These are phyloP conservation scores for Dipodomys spectabilis DNA, from an alignment of 2,113 vertebrate genomes.

Conservation along the genomic window DNA sequence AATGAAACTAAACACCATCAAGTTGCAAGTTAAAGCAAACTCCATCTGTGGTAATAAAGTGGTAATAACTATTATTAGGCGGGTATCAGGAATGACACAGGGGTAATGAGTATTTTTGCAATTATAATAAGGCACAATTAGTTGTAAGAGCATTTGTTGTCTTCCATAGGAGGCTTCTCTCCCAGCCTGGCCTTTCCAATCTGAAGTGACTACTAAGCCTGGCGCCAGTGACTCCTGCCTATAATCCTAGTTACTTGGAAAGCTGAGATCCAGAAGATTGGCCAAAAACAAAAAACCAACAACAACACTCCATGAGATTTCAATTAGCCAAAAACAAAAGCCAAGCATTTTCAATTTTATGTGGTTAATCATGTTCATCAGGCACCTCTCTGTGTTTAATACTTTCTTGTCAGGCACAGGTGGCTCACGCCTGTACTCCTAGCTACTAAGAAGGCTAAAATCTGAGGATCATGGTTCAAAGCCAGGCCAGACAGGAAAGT, in stretches of 20 bases:
- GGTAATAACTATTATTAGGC: slow-evolving; percentile 82
- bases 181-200: slow-evolving; percentile 15
- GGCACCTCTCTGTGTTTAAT: slow-evolving; percentile 15
- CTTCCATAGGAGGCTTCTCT: slow-evolving; percentile 19
- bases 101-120: slow-evolving; percentile 75
- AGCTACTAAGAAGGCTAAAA: too few species aligned
- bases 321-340: too few species aligned
- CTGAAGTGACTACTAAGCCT: slow-evolving; percentile 34
- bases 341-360: background rate
- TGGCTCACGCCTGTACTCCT: too few species aligned
- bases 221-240: too few species aligned
- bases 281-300: too few species aligned
- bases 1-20: slow-evolving; percentile 58
- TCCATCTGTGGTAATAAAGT: slow-evolving; percentile 45
- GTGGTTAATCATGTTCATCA: background rate
- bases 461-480: too few species aligned
- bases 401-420: too few species aligned
- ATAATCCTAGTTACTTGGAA: too few species aligned
- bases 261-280: too few species aligned
- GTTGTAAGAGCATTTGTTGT: slow-evolving; percentile 44
- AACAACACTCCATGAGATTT: too few species aligned
- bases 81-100: slow-evolving; percentile 79
- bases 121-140: slow-evolving; percentile 76
- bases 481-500: too few species aligned
- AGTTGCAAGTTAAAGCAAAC: slow-evolving; percentile 32